A percentile compares a stretch with the other conserved stretches of the same genome.
Conservation (phyloP, 2,797 vertebrate species). For the Synanceia verrucosa region DNA sequence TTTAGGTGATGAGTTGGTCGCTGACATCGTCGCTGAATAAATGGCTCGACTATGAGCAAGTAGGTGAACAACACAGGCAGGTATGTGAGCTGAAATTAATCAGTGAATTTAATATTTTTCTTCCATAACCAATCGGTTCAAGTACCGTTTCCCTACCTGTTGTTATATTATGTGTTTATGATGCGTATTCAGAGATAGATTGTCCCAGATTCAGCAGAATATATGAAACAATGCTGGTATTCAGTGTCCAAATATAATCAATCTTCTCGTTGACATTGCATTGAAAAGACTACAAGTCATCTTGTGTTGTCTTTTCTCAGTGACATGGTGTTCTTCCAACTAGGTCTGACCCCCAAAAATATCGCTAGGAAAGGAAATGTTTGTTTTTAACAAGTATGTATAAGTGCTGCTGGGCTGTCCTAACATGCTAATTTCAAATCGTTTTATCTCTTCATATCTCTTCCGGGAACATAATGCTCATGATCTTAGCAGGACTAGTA, state of each 20-base stretch:
- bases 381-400: neutral
- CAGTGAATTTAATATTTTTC: neutral
- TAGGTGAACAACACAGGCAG: too few relatives aligned
- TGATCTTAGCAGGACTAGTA: neutral
- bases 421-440: conserved; percentile 2
- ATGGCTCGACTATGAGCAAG: too few relatives aligned
- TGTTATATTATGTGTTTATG: neutral
- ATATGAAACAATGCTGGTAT: neutral
- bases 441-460: conserved; percentile 12
- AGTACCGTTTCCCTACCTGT: neutral
- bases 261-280: neutral
- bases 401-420: neutral
- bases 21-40: too few relatives aligned
- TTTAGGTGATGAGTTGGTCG: too few relatives aligned
- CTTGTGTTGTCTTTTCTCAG: conserved; percentile 8
- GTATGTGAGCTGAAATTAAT: neutral
- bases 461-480: conserved; percentile 7
- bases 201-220: neutral
- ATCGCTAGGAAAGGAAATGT: conserved; percentile 12
- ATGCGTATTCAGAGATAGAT: neutral
- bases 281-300: neutral
- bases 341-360: conserved; percentile 15
- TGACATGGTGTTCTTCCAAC: conserved; percentile 22
- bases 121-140: neutral
- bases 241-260: neutral